phyloP scores from a whole-genome alignment of 2,888 invertebrate species.

The Tachina lurida region DNA sequence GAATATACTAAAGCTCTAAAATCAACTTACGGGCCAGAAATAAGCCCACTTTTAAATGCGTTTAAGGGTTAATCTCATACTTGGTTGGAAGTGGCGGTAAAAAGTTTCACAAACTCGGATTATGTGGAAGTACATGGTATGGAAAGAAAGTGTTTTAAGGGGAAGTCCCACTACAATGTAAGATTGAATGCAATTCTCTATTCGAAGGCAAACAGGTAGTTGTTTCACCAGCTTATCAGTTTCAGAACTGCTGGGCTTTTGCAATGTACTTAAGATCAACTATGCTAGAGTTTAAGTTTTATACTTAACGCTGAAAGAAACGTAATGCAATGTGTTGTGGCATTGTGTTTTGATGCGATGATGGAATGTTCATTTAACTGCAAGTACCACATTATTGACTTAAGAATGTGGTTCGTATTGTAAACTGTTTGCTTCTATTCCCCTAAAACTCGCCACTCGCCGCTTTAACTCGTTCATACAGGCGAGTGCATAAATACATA shows the following conservation, averaged over 20 bases:
- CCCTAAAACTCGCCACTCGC: background rate
- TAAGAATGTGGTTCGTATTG: conserved; percentile 66
- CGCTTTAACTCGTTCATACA: background rate
- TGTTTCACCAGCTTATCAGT: background rate
- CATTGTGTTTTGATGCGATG: conserved; percentile 46
- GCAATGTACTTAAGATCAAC: background rate
- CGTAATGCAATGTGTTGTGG: conserved; percentile 21
- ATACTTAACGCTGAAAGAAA: conserved; percentile 42
- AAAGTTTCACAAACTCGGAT: too few species aligned
- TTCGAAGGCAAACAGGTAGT: too few species aligned
- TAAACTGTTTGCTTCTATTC: conserved; percentile 53
- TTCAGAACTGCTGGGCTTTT: conserved; percentile 11
- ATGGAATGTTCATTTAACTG: conserved; percentile 67
- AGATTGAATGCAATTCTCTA: too few species aligned
- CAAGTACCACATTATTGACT: conserved; percentile 66
- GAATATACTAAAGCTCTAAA: too few species aligned
- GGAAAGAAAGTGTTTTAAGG: too few species aligned
- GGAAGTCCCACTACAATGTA: too few species aligned
- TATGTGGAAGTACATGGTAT: too few species aligned
- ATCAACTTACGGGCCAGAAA: too few species aligned
- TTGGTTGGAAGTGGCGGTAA: too few species aligned
- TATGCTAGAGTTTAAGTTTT: background rate
- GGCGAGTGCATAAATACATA: too few species aligned
- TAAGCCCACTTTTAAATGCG: too few species aligned
- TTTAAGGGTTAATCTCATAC: too few species aligned